These are phyloP conservation scores for Nowickia ferox DNA, from an alignment of 2,888 invertebrate genomes.

Conservation along the genomic window DNA sequence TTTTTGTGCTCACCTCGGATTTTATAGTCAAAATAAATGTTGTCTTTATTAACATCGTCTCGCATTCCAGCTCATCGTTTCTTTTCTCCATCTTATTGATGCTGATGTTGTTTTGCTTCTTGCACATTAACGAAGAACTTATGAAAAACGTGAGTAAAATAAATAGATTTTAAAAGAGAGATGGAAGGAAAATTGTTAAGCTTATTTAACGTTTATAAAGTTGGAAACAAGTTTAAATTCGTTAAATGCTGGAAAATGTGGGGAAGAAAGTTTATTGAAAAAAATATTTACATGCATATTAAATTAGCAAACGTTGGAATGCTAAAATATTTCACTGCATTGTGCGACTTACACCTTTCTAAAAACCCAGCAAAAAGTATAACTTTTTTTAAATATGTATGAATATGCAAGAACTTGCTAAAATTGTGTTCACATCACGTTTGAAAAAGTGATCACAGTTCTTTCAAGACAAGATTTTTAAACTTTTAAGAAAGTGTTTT, in stretches of 20 bases:
- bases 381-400: not conserved
- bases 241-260: conserved; percentile 62
- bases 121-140: conserved; percentile 80
- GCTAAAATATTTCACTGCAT: not conserved
- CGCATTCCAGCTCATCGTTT: not conserved
- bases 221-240: conserved; percentile 18
- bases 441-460: too few relatives aligned
- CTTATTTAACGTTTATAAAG: conserved; percentile 32
- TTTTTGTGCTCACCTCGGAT: not conserved
- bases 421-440: too few relatives aligned
- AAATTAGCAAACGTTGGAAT: not conserved
- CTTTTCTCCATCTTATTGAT: conserved; percentile 19
- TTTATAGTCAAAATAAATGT: conserved; percentile 19
- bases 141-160: conserved; percentile 79
- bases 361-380: not conserved
- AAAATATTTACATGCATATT: not conserved
- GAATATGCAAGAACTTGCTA: too few relatives aligned
- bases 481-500: too few relatives aligned
- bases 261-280: conserved; percentile 44
- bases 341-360: not conserved
- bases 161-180: conserved; percentile 59
- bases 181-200: conserved; percentile 38
- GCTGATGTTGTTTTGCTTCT: conserved; percentile 58
- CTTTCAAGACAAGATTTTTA: too few relatives aligned
- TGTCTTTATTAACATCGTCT: conserved; percentile 28